Conservation (phyloP, 2,113 vertebrate species). For the Anoplopoma fimbria region DNA sequence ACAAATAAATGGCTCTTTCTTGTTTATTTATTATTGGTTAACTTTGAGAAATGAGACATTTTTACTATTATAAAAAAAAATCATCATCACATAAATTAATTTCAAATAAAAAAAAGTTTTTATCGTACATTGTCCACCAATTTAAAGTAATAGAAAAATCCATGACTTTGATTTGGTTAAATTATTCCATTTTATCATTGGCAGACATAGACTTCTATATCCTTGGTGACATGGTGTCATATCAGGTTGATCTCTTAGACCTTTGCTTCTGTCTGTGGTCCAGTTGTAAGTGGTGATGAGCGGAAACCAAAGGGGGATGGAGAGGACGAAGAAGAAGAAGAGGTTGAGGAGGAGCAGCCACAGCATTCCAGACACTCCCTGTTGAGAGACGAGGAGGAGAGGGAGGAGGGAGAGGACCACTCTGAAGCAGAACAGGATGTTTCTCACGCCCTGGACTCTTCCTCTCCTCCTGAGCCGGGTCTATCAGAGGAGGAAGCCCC, state of each 20-base stretch:
- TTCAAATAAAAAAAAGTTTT: background rate
- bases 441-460: conserved; percentile 47
- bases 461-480: conserved; percentile 49
- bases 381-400: conserved; percentile 32
- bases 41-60: background rate
- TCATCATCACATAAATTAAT: no score
- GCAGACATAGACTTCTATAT: background rate
- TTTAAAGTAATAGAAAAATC: background rate
- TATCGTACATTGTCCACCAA: background rate
- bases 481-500: conserved; percentile 53
- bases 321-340: conserved; percentile 25
- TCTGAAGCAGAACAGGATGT: conserved; percentile 47
- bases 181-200: background rate
- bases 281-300: conserved; percentile 41
- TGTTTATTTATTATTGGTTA: background rate
- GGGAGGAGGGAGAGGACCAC: conserved; percentile 51
- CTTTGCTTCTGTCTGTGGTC: conserved; percentile 37
- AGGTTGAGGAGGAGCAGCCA: conserved; percentile 16
- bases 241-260: background rate
- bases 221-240: background rate
- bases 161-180: background rate
- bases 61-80: background rate
- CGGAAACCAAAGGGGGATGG: conserved; percentile 34
- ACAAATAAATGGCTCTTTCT: background rate
- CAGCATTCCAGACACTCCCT: conserved; percentile 28